Conservation (phyloP, 2,888 invertebrate genomes). For the Sinopyrophorus schimmeli region DNA sequence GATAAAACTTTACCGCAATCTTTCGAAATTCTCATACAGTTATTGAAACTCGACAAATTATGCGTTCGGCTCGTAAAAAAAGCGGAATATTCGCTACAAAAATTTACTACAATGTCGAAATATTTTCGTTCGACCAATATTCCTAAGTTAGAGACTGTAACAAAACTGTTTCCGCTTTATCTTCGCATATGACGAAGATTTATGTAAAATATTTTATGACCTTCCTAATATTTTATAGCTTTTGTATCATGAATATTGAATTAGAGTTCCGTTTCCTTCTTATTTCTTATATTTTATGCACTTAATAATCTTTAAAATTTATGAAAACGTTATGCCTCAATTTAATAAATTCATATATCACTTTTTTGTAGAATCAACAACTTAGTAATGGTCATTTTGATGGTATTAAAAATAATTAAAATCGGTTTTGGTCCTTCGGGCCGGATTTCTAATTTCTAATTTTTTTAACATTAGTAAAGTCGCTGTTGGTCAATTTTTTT, state of each 20-base stretch:
- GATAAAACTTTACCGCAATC: constrained; percentile 4
- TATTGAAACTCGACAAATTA: constrained; percentile 17
- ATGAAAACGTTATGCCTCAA: too few species aligned
- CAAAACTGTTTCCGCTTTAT: constrained; percentile 22
- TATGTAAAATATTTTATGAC: constrained; percentile 23
- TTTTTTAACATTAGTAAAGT: too few species aligned
- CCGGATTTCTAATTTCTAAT: too few species aligned
- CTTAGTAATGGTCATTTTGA: too few species aligned
- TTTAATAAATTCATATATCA: too few species aligned
- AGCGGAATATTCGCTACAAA: constrained; percentile 17
- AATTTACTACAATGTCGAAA: constrained; percentile 24
- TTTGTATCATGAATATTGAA: constrained; percentile 28
- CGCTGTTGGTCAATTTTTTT: too few species aligned
- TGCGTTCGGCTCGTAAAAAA: constrained; percentile 19
- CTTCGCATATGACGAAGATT: constrained; percentile 23
- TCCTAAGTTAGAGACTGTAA: constrained; percentile 22
- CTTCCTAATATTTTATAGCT: constrained; percentile 25
- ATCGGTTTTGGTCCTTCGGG: too few species aligned
- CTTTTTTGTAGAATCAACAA: too few species aligned
- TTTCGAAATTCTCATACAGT: constrained; percentile 9
- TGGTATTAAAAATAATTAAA: too few species aligned
- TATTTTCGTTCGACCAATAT: constrained; percentile 23
- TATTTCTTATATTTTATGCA: background rate
- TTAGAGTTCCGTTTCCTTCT: constrained; percentile 25
- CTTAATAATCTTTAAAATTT: too few species aligned